Base-by-base conservation (phyloP, 1,140 invertebrate species). In the Apis florea region DNA sequence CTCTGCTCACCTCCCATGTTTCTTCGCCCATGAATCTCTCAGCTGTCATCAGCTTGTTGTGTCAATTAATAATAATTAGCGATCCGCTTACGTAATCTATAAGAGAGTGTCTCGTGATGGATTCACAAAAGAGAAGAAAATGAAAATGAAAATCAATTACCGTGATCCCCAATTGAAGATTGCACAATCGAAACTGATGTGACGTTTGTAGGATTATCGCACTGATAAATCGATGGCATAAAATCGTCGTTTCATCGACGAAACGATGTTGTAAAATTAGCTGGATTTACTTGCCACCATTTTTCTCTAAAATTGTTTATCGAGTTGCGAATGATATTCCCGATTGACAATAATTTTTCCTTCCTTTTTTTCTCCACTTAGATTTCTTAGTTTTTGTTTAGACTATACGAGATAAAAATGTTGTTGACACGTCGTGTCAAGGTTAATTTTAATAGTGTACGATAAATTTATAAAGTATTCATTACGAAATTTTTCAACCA, bases 41-140 rank as follows among this genome's bases (percentile, higher is more conserved):
- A 13, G 26, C 1, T 11, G 26, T 58, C 31, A 6, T 40, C 31
- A 40, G 2, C 3, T 1, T n/a, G 56, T 73, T 15, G 13, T 15
- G 13, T 67, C 67, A 75, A 80, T 74, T 67, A 74, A 79, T 74
- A 74, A 80, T 66, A 58, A 75, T 81, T 67, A 75, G 15, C n/a
- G 5, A 21, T 2, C 9, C 51, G 31, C 19, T 66, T 74, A 19
- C 15, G 71, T 12, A 73, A 73, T 40, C 19, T 21, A 2, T 6
- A 1, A 1, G 11, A 2, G 19, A 40, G 19, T 71, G 47, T 9
- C 77, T 1, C 47, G n/a, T 40, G 24, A 24, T 51, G 31, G 31
- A 40, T 40, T 40, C 31, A 40, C 4, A 40, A 40, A 40, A 40
- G 31, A n/a, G 24, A 9, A 51, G 17, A 17, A 51, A 56, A 71